A percentile compares a stretch with the other conserved stretches of the same genome.
phyloP scores from a whole-genome alignment of 2,113 vertebrate genomes.

The Pristiophorus japonicus region DNA sequence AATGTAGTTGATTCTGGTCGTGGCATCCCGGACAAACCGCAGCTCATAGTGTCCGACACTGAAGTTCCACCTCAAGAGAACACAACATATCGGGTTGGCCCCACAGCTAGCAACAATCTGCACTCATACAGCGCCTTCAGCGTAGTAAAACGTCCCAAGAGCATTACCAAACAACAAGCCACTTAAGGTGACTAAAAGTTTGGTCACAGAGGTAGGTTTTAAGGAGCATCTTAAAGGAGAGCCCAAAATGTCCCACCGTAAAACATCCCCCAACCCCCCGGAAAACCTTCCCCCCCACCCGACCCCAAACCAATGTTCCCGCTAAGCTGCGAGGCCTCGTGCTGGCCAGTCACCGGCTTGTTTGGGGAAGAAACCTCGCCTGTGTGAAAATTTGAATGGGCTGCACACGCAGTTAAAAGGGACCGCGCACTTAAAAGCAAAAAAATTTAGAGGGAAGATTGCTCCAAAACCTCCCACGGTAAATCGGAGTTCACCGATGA shows the following conservation, averaged over 20 bases:
- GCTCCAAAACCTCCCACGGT: not conserved
- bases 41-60: constrained; percentile 95
- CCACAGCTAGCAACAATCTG: not conserved
- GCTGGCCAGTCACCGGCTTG: too few relatives aligned
- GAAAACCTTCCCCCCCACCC: too few relatives aligned
- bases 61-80: constrained; percentile 85
- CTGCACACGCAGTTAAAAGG: too few relatives aligned
- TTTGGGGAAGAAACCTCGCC: too few relatives aligned
- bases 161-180: not conserved
- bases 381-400: too few relatives aligned
- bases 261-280: not conserved
- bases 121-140: not conserved
- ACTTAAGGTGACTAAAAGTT: not conserved
- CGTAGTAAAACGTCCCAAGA: not conserved
- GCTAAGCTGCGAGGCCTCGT: too few relatives aligned
- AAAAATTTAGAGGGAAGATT: too few relatives aligned
- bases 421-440: too few relatives aligned
- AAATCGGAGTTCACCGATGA: not conserved
- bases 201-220: not conserved
- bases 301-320: too few relatives aligned
- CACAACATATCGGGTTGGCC: not conserved
- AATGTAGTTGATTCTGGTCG: constrained; percentile 72
- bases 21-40: constrained; percentile 74
- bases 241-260: not conserved
- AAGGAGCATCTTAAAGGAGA: not conserved